Evolutionary conservation across 2,888 invertebrate genomes (phyloP).

Genomic region (Rhyacophila evoluta): DNA sequence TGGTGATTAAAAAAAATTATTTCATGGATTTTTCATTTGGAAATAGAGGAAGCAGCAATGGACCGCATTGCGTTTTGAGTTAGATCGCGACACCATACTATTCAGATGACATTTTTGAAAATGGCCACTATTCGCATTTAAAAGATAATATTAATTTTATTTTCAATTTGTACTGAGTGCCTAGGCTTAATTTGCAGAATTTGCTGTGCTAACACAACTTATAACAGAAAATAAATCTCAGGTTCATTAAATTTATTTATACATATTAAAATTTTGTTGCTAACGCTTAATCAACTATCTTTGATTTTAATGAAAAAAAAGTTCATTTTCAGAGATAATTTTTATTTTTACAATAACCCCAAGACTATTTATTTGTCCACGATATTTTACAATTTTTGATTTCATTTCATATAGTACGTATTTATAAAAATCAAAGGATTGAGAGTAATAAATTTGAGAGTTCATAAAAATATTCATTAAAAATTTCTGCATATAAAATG

Average conservation of each 20-base stretch:
- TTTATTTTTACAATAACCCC: not conserved
- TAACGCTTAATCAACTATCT: not conserved
- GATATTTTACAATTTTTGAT: slow-evolving; percentile 1
- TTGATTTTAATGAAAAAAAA: not conserved
- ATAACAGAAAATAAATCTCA: not conserved
- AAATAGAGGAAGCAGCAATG: no score
- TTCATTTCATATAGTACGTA: no score
- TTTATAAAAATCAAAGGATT: no score
- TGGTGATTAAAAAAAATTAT: no score
- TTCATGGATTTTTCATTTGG: no score
- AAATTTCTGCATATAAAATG: no score
- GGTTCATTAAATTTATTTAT: not conserved
- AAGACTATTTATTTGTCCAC: not conserved
- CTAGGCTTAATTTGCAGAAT: not conserved
- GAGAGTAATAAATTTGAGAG: no score
- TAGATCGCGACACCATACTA: no score
- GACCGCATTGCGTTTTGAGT: no score
- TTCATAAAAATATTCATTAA: no score
- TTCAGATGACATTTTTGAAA: no score
- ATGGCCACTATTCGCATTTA: no score
- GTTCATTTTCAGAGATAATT: not conserved
- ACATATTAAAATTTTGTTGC: not conserved
- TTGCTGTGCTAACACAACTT: not conserved
- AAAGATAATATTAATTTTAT: not conserved
- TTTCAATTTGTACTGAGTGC: slow-evolving; percentile 35